Base-by-base conservation (phyloP, 1,140 invertebrate species). In the Zaprionus nigranus region DNA sequence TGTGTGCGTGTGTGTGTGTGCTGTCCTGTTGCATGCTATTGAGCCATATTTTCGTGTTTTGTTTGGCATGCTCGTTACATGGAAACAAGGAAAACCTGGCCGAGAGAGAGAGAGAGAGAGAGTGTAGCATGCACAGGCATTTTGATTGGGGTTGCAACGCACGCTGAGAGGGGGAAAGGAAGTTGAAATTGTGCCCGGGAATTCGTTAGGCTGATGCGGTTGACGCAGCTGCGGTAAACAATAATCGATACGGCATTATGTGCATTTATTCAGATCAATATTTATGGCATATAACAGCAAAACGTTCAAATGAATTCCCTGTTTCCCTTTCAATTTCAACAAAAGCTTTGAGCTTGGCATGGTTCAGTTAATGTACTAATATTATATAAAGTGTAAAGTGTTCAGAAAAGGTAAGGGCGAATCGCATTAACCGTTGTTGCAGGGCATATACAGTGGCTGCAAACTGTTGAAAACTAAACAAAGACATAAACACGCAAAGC, bases 401-500 rank as follows among this genome's bases (percentile, higher is more conserved):
- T 4, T 12, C 36, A 38, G 11, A 20, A 24, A 13, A 51, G 40
- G 12, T 17, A 7, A 0, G 3, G 46, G 20, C 3, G 20, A 51
- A 51, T 12, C 9, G 46, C 12, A 51, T 51, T 51, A 51, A 24
- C 46, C 20, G 4, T 2, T 15, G 24, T n/a, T 40, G 51, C 40
- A 65, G 36, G 53, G 38, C n/a, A 30, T 12, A 56, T 43, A 64
- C 60, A 70, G 59, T 75, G 74, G 64, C 30, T 24, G 65, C 28
- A 81, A 80, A 87, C 80, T 64, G 67, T 61, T 77, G 1, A 63
- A 56, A 75, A 54, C 84, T 82, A 91, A 91, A 90, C 88, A 91
- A 88, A 92, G 91, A 90, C 83, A 92, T 92, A 92, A 92, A 92
- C 90, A 92, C 91, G 91, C 91, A 79, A 92, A 73, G 79, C 82